A percentile compares a stretch with the other conserved stretches of the same genome.
Conservation (phyloP, 2,797 vertebrate species). For the Acipenser transmontanus region DNA sequence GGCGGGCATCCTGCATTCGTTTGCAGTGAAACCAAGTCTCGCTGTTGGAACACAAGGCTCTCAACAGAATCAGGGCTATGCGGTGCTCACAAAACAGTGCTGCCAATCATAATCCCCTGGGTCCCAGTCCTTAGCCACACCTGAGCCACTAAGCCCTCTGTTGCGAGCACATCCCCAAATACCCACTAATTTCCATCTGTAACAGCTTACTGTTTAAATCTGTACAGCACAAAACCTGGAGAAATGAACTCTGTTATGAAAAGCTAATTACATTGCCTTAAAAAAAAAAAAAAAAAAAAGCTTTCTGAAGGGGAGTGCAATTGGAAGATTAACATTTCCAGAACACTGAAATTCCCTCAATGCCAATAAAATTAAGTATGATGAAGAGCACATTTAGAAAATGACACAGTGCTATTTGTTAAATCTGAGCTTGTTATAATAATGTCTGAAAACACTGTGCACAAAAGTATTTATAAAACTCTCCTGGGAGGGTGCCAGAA, state of each 20-base stretch:
- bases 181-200: slow-evolving; percentile 4
- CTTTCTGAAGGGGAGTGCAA: slow-evolving; percentile 28
- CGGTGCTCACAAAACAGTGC: too few species aligned
- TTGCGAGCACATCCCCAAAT: too few species aligned
- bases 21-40: too few species aligned
- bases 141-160: too few species aligned
- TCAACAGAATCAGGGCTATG: too few species aligned
- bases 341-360: slow-evolving; percentile 32
- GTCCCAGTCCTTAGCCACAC: too few species aligned
- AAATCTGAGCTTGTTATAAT: slow-evolving; percentile 30
- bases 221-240: too few species aligned
- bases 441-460: slow-evolving; percentile 30
- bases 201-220: slow-evolving; percentile 15
- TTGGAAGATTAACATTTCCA: slow-evolving; percentile 34
- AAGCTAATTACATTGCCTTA: slow-evolving; percentile 29
- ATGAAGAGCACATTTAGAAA: slow-evolving; percentile 25
- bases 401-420: slow-evolving; percentile 18
- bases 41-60: too few species aligned
- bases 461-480: slow-evolving; percentile 11
- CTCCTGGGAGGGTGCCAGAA: too few species aligned
- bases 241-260: slow-evolving; percentile 8
- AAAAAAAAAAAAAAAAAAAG: slow-evolving; percentile 11
- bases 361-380: slow-evolving; percentile 41
- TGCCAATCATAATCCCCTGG: too few species aligned
- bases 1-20: too few species aligned